These are phyloP conservation scores for Lasioglossum villosulum DNA, from an alignment of 2,888 invertebrate genomes.

Conservation along the genomic window DNA sequence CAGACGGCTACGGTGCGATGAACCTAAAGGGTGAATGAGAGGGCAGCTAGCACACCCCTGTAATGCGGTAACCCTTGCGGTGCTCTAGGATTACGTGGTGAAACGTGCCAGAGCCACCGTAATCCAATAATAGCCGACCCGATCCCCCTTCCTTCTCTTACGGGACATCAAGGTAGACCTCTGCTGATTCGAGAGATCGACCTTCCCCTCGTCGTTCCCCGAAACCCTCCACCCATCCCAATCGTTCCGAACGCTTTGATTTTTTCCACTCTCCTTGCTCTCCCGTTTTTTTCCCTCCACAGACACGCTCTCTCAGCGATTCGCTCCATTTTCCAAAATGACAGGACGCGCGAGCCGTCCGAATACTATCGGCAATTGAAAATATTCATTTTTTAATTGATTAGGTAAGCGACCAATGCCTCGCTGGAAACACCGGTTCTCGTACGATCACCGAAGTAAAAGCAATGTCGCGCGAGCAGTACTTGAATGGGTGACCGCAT, in stretches of 20 bases:
- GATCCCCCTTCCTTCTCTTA: slow-evolving; percentile 35
- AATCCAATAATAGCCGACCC: slow-evolving; percentile 70
- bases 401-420: too few species aligned
- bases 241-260: slow-evolving; percentile 37
- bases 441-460: too few species aligned
- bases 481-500: too few species aligned
- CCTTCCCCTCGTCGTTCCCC: neutral
- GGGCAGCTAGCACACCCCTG: slow-evolving; percentile 40
- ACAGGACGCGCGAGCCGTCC: neutral
- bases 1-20: slow-evolving; percentile 28
- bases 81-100: slow-evolving; percentile 68
- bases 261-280: slow-evolving; percentile 1
- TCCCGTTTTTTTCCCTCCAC: neutral
- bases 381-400: neutral
- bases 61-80: slow-evolving; percentile 62
- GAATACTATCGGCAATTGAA: neutral
- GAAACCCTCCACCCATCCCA: neutral
- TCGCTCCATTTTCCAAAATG: neutral
- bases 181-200: slow-evolving; percentile 47
- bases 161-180: slow-evolving; percentile 46
- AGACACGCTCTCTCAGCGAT: slow-evolving; percentile 9
- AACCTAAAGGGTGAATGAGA: slow-evolving; percentile 56
- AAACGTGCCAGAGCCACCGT: slow-evolving; percentile 65
- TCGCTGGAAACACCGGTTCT: too few species aligned
- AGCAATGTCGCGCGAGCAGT: too few species aligned